Conservation (phyloP, 2,113 vertebrate genomes). For the Coturnix japonica region DNA sequence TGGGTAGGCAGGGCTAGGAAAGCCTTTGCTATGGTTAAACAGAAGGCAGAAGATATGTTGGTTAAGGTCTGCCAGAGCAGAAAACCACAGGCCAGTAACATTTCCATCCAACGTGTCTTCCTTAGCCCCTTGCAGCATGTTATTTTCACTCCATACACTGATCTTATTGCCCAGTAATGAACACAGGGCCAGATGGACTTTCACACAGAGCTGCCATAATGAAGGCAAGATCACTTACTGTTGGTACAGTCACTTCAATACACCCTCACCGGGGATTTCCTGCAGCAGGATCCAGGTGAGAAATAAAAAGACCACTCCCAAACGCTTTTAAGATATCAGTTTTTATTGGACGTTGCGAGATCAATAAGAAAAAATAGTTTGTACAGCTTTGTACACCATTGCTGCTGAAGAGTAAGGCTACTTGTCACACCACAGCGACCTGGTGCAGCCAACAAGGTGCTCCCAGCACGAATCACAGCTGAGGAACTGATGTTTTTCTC, state of each 20-base stretch:
- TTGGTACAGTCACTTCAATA: background rate
- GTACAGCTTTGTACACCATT: constrained; percentile 71
- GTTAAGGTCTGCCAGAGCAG: background rate
- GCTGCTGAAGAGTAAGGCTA: constrained; percentile 62
- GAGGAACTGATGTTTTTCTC: background rate
- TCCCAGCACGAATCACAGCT: background rate
- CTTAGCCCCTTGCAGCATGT: background rate
- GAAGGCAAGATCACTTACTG: background rate
- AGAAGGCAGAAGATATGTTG: background rate
- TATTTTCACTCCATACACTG: background rate
- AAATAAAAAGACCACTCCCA: constrained; percentile 24
- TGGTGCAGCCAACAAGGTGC: background rate
- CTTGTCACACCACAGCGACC: background rate
- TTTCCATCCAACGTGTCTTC: background rate
- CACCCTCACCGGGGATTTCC: background rate
- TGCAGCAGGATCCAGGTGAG: constrained; percentile 12
- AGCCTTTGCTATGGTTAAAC: background rate
- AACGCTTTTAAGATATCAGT: constrained; percentile 64
- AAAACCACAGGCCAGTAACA: background rate
- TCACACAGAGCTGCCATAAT: background rate
- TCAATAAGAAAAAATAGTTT: constrained; percentile 74
- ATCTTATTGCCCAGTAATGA: background rate
- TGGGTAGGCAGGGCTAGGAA: background rate
- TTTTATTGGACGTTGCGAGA: constrained; percentile 79
- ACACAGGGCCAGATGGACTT: background rate